phyloP scores from a whole-genome alignment of 2,797 vertebrate genomes.

The Arremon brunneinucha region DNA sequence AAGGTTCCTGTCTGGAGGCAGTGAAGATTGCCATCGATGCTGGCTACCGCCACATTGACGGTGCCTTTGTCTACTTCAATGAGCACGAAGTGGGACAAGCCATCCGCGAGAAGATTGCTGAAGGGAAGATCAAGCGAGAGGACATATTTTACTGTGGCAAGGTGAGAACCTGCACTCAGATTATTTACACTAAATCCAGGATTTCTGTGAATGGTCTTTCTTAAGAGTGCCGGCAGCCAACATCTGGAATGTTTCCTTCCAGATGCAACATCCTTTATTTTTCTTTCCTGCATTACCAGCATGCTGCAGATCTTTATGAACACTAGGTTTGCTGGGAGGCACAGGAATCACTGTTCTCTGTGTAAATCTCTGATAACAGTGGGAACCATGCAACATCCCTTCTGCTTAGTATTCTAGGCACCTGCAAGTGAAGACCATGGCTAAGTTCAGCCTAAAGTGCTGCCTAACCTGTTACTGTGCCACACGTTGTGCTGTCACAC shows the following conservation, averaged over 20 bases:
- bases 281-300: neutral
- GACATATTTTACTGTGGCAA: constrained; percentile 96
- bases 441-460: neutral
- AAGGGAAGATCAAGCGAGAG: constrained; percentile 86
- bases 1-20: constrained; percentile 72
- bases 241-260: neutral
- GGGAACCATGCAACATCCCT: neutral
- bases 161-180: constrained; percentile 70
- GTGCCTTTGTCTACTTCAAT: constrained; percentile 86
- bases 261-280: neutral
- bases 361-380: neutral
- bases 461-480: neutral
- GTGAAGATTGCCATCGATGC: constrained; percentile 87
- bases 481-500: neutral
- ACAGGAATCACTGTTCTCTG: neutral
- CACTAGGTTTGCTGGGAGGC: neutral
- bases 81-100: constrained; percentile 91
- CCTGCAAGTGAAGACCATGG: neutral
- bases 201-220: neutral
- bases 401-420: neutral
- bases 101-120: constrained; percentile 88
- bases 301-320: neutral
- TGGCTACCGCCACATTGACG: constrained; percentile 90
- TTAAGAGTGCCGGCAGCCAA: neutral
- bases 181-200: neutral